Base-by-base conservation (phyloP, 2,888 invertebrate genomes). In the Encarsia formosa region DNA sequence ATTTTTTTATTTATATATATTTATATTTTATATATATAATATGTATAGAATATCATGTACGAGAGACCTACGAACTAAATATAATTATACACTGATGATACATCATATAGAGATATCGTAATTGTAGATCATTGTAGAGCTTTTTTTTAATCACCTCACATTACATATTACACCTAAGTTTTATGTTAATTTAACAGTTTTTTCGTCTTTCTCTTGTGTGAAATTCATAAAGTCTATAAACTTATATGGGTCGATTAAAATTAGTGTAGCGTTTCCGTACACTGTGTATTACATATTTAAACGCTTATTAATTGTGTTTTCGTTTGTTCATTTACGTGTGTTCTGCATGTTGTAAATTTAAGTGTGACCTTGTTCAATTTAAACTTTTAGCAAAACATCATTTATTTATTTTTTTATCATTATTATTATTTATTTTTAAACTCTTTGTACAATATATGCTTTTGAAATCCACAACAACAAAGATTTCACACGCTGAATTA, bases 61-160 rank as follows among this genome's bases (percentile, higher is more conserved):
- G 55, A 52, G 48, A 55, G 66, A 66, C 66, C 69, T 71, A 72
- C 61, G 49, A 67, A 70, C 71, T 71, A 71, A 71, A 70, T 67
- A 70, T 71, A 71, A 70, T 71, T 72, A 69, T 70, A 70, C 70
- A 73, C 65, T 71, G 69, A 64, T 71, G 69, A 63, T 69, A 66
- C 65, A 63, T 71, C 59, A 50, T 56, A n/a, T n/a, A 53, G 48
- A 64, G 62, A 65, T 64, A 65, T 64, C 63, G 63, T 64, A 65
- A 66, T 65, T 66, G 65, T 66, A 66, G 67, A 64, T 54, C 62
- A 63, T 64, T 64, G 61, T 58, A 63, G 63, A 65, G 31, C 41
- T 44, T 51, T 34, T 55, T 20, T 38, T 40, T 49, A 34, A 19
- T 44, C 35, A 35, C 15, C 38, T n/a, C n/a, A n/a, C n/a, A n/a